Percentiles rank a stretch among this genome's conserved stretches.
phyloP scores from a whole-genome alignment of 2,113 vertebrate genomes.

The Neomonachus schauinslandi region DNA sequence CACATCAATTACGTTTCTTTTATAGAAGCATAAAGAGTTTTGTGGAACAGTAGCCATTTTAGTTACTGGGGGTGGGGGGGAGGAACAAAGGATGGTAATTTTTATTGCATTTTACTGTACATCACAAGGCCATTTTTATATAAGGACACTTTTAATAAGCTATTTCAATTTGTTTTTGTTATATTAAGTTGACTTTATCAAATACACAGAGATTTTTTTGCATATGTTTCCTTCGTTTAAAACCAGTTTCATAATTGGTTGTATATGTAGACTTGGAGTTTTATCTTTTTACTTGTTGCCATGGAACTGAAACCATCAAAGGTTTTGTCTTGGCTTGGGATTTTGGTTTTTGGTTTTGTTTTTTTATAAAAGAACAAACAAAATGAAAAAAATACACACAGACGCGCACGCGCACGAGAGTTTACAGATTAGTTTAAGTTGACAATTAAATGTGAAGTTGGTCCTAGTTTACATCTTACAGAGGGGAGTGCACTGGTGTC shows the following conservation, averaged over 20 bases:
- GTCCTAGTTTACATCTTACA: slow-evolving; percentile 87
- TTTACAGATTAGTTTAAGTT: slow-evolving; percentile 83
- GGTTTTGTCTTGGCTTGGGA: slow-evolving; percentile 77
- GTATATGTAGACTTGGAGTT: slow-evolving; percentile 84
- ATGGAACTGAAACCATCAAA: slow-evolving; percentile 85
- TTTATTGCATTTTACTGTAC: slow-evolving; percentile 92
- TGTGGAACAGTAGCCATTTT: slow-evolving; percentile 86
- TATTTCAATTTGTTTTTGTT: slow-evolving; percentile 91
- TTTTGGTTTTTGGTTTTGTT: slow-evolving; percentile 65
- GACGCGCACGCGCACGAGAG: slow-evolving; percentile 38
- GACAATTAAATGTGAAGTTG: slow-evolving; percentile 88
- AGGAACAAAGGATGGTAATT: slow-evolving; percentile 86
- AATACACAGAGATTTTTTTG: slow-evolving; percentile 88
- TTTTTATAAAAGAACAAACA: slow-evolving; percentile 77
- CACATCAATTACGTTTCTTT: slow-evolving; percentile 82
- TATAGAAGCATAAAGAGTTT: slow-evolving; percentile 81
- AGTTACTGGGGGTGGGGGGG: slow-evolving; percentile 85
- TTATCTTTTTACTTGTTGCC: slow-evolving; percentile 88
- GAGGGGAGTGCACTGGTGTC: slow-evolving; percentile 61
- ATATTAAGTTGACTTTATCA: slow-evolving; percentile 90
- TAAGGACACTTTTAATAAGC: slow-evolving; percentile 92
- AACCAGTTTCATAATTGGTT: slow-evolving; percentile 88
- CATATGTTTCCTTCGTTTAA: slow-evolving; percentile 89
- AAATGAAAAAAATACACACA: slow-evolving; percentile 70
- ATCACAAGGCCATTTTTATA: slow-evolving; percentile 92